Evolutionary conservation across 2,888 invertebrate species (phyloP), one percentile per base, ranked within the genome.

Genomic region (Ypsolopha sequella): DNA sequence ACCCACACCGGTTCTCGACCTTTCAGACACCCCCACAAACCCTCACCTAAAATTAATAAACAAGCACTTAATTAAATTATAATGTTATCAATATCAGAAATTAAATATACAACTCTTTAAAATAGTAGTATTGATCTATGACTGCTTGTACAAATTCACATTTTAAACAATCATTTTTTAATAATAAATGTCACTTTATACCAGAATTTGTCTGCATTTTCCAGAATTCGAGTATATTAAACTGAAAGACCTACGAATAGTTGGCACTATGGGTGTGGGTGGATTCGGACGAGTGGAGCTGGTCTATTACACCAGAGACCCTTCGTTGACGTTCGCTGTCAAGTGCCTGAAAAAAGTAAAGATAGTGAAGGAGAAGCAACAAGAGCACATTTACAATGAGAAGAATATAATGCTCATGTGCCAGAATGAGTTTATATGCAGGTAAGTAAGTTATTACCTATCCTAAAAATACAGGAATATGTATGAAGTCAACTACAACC

Each of bases 251-350:
- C 82, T 98, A 59, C 93, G 93, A 63, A 90, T 92, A 54, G 87
- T 95, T 13, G 93, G 93, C 33, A 97, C 96, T 0, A 87, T 98
- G 58, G 98, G 98, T 1, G 93, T 97, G 10, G 98, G 98, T 6
- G 97, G 97, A 1, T 97, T 97, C 68, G 97, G 97, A 0, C 88
- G 96, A 2, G 97, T 97, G 0, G 96, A 95, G 67, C 82, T 95
- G 54, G 93, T 93, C 14, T 88, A 88, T 34, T 89, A 91, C 64
- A 86, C 87, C 51, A 84, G 84, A 0, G 77, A 89, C 51, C 78
- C 78, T 38, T 77, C 88, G 60, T 64, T 87, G 9, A 90, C 89
- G 0, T 96, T 93, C 73, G 97, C 96, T 0, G 80, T 97, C 55
- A 97, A 97, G 80, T 95, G 95, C 65, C 89, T 97, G 55, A 95